Percentiles rank a stretch among this genome's conserved stretches.
phyloP scores from a whole-genome alignment of 1,140 invertebrate genomes.

The Lysiphlebus fabarum region DNA sequence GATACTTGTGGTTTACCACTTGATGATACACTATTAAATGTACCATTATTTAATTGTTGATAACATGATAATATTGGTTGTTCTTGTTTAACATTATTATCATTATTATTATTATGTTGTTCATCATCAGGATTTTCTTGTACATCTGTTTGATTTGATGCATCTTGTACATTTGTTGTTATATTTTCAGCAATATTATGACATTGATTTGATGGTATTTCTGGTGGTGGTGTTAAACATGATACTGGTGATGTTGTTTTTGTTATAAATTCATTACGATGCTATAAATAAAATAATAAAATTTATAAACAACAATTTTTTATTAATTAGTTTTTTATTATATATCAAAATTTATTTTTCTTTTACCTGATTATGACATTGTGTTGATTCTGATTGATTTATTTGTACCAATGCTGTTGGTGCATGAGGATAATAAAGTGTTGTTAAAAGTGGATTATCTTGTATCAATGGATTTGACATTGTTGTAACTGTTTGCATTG shows the following conservation, averaged over 20 bases:
- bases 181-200: conserved; percentile 39
- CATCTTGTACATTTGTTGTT: conserved; percentile 65
- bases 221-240: conserved; percentile 62
- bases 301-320: background rate
- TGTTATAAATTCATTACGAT: conserved; percentile 46
- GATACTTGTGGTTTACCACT: conserved; percentile 36
- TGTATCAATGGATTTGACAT: conserved; percentile 53
- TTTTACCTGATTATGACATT: conserved; percentile 50
- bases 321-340: too few relatives aligned
- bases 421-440: conserved; percentile 50
- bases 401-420: conserved; percentile 51
- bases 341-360: background rate
- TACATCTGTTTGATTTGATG: conserved; percentile 75
- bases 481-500: conserved; percentile 57
- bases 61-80: conserved; percentile 42
- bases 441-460: conserved; percentile 46
- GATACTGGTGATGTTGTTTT: conserved; percentile 60
- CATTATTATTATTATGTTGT: conserved; percentile 8
- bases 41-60: conserved; percentile 27
- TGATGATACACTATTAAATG: conserved; percentile 42
- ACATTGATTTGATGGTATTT: conserved; percentile 47
- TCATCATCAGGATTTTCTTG: conserved; percentile 51
- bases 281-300: conserved; percentile 30
- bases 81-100: conserved; percentile 42
- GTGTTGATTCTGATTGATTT: conserved; percentile 51